Base-by-base conservation (phyloP, 2,797 vertebrate genomes). In the Tragopan temminckii region DNA sequence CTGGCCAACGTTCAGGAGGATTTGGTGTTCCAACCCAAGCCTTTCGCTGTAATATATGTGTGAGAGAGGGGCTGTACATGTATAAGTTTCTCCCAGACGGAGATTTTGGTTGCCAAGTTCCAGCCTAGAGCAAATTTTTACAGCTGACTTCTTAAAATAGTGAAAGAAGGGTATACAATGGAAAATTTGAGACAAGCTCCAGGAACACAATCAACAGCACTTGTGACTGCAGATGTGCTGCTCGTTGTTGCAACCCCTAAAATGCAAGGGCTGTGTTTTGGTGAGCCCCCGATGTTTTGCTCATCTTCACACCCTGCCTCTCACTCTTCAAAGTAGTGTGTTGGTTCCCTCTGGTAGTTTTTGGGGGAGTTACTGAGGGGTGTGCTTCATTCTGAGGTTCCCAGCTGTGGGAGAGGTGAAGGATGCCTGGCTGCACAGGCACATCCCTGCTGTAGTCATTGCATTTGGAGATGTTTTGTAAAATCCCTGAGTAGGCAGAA, bases 71-170 rank as follows among this genome's bases (percentile, higher is more conserved):
- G 42, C 21, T 90, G 55, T 94, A 66, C 84, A 90, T 85, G 88
- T 92, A 78, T 82, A 78, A 85, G 90, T 92, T 92, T 89, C 89
- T 93, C 90, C 52, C 81, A 95, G 90, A 89, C 59, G 0, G 46
- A 70, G 58, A 1, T 63, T 87, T 85, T 69, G 13, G 40, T 83
- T 97, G 93, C 92, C 95, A 96, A 95, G 76, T 88, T 91, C 72
- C 89, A 95, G 92, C 81, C 90, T 72, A 83, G 74, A 95, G 86
- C 62, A 62, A 92, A 84, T 92, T 95, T 95, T 95, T 95, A 89
- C 85, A 91, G 87, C 92, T 91, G 70, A 96, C 85, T 95, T 87
- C 89, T 93, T 93, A 92, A 95, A 94, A 92, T 86, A 91, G 85
- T 68, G 77, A 57, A 92, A 81, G 85, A 77, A 91, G 35, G 52